Evolutionary conservation across 2,888 invertebrate species (phyloP).

Genomic region (Physocephala rufipes): DNA sequence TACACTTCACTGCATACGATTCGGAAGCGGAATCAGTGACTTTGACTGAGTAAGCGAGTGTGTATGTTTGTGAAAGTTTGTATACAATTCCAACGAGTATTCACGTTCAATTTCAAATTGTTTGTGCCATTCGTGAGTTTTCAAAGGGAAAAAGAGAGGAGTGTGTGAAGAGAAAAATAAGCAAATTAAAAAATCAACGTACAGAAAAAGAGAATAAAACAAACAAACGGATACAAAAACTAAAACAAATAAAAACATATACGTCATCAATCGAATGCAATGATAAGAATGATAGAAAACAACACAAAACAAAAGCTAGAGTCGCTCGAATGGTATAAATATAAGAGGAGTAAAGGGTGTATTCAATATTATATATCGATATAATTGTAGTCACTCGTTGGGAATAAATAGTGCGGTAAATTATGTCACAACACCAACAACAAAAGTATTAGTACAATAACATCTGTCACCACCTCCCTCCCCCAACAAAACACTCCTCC

Average conservation of each 20-base stretch:
- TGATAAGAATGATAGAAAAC: background rate
- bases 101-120: background rate
- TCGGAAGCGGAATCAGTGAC: too few species aligned
- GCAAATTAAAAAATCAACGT: background rate
- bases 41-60: too few species aligned
- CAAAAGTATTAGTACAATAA: too few species aligned
- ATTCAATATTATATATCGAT: too few species aligned
- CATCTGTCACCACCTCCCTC: too few species aligned
- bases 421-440: slow-evolving; percentile 24
- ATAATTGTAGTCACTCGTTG: too few species aligned
- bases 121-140: background rate
- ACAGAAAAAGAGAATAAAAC: background rate
- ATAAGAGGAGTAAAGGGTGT: background rate
- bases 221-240: background rate
- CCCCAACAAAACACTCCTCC: too few species aligned
- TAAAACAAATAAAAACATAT: too few species aligned
- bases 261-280: background rate
- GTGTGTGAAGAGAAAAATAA: background rate
- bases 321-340: background rate
- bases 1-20: slow-evolving; percentile 13
- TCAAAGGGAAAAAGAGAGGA: background rate
- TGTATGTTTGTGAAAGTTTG: slow-evolving; percentile 4
- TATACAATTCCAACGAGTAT: background rate
- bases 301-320: slow-evolving; percentile 3
- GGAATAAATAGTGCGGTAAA: slow-evolving; percentile 29